These are phyloP conservation scores for Vulpes vulpes DNA, from an alignment of 2,113 vertebrate genomes.

Conservation along the genomic window DNA sequence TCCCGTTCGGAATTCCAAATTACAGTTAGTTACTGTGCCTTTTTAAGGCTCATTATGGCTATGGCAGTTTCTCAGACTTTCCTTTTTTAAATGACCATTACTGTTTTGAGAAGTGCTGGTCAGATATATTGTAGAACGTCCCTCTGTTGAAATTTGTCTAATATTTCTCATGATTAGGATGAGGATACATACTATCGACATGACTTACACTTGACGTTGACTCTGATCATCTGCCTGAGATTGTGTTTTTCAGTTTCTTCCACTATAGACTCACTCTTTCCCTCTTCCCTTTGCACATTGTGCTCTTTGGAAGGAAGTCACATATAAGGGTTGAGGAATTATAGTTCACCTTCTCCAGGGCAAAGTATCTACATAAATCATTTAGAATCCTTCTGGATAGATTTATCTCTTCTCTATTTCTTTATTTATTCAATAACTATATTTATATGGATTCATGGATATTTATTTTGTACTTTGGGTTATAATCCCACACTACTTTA, in stretches of 20 bases:
- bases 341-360: background rate
- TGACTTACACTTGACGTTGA: background rate
- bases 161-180: background rate
- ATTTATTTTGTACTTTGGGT: background rate
- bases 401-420: background rate
- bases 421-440: background rate
- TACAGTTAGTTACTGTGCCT: background rate
- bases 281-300: background rate
- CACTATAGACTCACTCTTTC: background rate
- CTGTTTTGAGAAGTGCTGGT: background rate
- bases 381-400: background rate
- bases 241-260: background rate
- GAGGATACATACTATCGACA: background rate
- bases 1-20: background rate
- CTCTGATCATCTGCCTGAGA: background rate
- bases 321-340: background rate
- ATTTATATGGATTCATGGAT: background rate
- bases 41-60: background rate
- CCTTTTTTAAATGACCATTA: background rate
- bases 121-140: background rate
- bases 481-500: background rate
- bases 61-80: background rate
- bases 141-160: background rate
- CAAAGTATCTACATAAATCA: background rate
- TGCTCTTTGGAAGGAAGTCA: background rate